Conservation (phyloP, 2,888 invertebrate species). For the Drosophila longiperda region DNA sequence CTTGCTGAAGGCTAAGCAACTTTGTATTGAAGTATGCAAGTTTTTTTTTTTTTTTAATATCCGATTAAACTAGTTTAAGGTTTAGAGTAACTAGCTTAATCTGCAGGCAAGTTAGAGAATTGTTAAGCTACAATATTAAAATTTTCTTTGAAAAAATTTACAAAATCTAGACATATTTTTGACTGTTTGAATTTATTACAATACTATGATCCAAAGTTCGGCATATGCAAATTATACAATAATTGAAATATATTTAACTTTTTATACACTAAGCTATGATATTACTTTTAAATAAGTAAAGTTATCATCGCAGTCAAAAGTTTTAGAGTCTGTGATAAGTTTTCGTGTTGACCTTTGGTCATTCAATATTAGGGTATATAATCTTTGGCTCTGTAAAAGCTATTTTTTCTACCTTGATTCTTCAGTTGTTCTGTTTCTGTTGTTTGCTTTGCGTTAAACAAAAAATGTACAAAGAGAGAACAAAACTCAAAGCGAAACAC, state of each 20-base stretch:
- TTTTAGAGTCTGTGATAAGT: neutral
- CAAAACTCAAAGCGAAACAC: slow-evolving; percentile 68
- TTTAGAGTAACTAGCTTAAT: neutral
- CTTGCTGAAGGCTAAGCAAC: slow-evolving; percentile 9
- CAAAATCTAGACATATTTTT: neutral
- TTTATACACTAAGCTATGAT: neutral
- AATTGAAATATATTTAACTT: neutral
- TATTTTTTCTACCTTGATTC: slow-evolving; percentile 16
- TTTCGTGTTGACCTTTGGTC: neutral
- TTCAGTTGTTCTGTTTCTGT: slow-evolving; percentile 44
- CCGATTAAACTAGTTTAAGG: neutral
- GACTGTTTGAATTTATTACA: neutral
- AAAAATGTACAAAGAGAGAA: slow-evolving; percentile 57
- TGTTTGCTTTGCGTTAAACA: slow-evolving; percentile 63
- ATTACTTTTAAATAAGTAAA: neutral
- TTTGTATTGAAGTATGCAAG: neutral
- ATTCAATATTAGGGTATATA: slow-evolving; percentile 22
- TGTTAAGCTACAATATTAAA: neutral
- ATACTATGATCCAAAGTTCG: neutral
- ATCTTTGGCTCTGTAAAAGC: neutral
- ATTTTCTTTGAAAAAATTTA: neutral
- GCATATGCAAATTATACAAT: neutral
- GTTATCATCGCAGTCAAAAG: neutral
- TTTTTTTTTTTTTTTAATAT: neutral
- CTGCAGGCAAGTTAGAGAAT: neutral